Conservation (phyloP, 2,888 invertebrate species). For the Himalopsyche kuldschensis region DNA sequence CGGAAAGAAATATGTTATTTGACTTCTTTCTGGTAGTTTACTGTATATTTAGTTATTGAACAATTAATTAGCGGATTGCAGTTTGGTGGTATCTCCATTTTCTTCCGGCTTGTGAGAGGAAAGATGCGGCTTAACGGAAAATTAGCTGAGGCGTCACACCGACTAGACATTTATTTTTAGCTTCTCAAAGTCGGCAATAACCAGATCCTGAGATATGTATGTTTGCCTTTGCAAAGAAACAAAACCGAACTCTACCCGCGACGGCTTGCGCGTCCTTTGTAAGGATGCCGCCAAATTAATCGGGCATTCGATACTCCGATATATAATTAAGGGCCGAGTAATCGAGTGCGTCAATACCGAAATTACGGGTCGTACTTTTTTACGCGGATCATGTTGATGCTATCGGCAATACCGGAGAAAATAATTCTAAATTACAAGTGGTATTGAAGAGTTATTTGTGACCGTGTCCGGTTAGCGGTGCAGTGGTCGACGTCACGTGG, state of each 20-base stretch:
- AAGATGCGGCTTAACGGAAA: background rate
- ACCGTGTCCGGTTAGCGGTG: too few relatives aligned
- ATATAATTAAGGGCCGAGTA: background rate
- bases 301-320: constrained; percentile 8
- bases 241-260: background rate
- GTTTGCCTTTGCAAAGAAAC: background rate
- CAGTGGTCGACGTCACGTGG: too few relatives aligned
- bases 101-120: background rate
- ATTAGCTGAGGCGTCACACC: background rate
- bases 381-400: too few relatives aligned
- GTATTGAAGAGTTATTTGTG: too few relatives aligned
- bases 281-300: background rate
- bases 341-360: background rate
- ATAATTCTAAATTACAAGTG: too few relatives aligned
- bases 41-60: too few relatives aligned
- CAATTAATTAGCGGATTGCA: too few relatives aligned
- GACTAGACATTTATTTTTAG: constrained; percentile 22
- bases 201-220: background rate
- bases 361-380: too few relatives aligned
- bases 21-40: too few relatives aligned
- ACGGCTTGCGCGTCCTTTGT: background rate
- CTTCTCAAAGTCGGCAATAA: background rate
- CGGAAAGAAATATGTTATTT: too few relatives aligned
- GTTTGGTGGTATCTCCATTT: background rate
- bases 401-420: too few relatives aligned